Evolutionary conservation across 2,113 vertebrate genomes (phyloP).

Genomic region (Proteles cristata): DNA sequence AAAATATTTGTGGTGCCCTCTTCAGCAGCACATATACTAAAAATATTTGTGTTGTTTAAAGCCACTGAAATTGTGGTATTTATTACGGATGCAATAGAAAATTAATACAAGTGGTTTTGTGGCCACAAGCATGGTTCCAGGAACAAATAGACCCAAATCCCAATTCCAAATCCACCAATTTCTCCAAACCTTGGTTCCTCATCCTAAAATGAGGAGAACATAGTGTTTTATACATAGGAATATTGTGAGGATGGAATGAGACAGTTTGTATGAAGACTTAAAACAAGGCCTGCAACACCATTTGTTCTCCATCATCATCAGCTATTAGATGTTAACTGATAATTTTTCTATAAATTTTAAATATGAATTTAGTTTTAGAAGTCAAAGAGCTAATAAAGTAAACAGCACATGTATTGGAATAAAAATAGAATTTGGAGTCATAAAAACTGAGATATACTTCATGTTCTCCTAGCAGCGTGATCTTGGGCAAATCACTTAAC

Average conservation of each 20-base stretch:
- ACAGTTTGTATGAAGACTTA: not conserved
- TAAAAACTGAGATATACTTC: not conserved
- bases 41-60: not conserved
- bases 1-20: not conserved
- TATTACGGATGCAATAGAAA: not conserved
- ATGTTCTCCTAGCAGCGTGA: not conserved
- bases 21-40: too few species aligned
- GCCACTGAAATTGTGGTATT: not conserved
- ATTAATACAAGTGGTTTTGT: too few species aligned
- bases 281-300: not conserved
- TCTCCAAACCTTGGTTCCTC: not conserved
- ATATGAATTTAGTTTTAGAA: not conserved
- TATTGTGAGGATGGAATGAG: not conserved
- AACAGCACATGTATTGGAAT: not conserved
- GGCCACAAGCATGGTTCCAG: not conserved
- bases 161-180: not conserved
- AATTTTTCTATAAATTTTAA: not conserved
- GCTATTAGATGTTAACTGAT: not conserved
- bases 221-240: not conserved
- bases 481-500: slow-evolving; percentile 45
- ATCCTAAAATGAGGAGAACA: not conserved
- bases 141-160: not conserved
- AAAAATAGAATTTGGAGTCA: not conserved
- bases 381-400: not conserved
- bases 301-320: not conserved